Conservation (phyloP, 2,797 vertebrate species). For the Gallinago solitaria region DNA sequence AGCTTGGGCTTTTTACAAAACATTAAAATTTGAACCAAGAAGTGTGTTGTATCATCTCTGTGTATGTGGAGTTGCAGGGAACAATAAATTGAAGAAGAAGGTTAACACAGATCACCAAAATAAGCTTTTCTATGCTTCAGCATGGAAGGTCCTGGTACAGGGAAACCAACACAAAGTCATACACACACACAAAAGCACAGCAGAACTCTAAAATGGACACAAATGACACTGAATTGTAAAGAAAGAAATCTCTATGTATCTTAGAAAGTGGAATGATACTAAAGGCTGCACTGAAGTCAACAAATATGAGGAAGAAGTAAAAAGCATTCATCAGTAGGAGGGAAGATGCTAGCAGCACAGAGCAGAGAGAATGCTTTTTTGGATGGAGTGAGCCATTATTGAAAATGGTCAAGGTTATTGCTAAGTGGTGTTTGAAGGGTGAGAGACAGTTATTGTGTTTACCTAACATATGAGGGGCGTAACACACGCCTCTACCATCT, state of each 20-base stretch:
- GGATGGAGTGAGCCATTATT: background rate
- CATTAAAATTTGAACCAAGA: background rate
- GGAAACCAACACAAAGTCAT: background rate
- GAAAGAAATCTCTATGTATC: background rate
- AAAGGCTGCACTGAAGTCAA: background rate
- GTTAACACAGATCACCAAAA: background rate
- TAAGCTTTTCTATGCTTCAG: background rate
- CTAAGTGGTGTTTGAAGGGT: background rate
- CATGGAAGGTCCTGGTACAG: background rate
- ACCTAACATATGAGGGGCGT: background rate
- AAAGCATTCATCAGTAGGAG: background rate
- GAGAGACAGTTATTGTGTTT: background rate
- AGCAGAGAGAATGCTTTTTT: background rate
- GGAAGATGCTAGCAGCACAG: background rate
- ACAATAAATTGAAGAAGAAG: background rate
- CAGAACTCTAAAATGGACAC: background rate
- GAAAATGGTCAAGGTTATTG: constrained; percentile 14
- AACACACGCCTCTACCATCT: background rate
- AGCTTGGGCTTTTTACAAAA: background rate
- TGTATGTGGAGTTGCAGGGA: background rate
- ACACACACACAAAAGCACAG: background rate
- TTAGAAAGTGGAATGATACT: background rate
- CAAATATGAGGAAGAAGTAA: background rate
- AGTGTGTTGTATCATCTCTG: background rate
- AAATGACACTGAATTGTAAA: background rate